Evolutionary conservation across 2,888 invertebrate species (phyloP), one percentile per base, ranked within the genome.

Genomic region (Cryptophagus acutangulus): DNA sequence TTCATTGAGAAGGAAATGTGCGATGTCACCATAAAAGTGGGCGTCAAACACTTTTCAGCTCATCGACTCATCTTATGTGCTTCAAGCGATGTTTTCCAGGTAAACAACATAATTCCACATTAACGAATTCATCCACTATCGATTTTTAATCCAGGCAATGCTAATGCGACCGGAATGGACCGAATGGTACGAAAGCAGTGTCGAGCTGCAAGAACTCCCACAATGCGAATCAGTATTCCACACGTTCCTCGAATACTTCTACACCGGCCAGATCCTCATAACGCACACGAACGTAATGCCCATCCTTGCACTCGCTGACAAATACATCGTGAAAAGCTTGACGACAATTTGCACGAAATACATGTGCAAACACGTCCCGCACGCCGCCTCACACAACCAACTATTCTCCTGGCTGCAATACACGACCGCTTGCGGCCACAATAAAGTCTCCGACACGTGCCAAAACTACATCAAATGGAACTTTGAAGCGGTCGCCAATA

Each of bases 1-100:
- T 92, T 89, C 67, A 83, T 84, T 0, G 88, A 90, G 51, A 82
- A 86, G 57, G 71, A 90, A 57, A 87, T 95, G 85, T 90, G 89
- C 57, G 95, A 95, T 67, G 81, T 95, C 38, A 81, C 81, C 25
- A 70, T 95, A 29, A 81, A 87, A 45, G 92, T 95, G 16, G 88
- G 86, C 2, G 82, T 83, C 2, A 77, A 81, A 31, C 81, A 83
- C 42, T 93, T 87, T 70, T 86, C 89, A 0, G 88, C 91, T 1
- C 95, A 95, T 70, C 78, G 91, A 45, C 79, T 95, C 4, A 92
- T 95, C 57, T 75, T 95, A 2, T 92, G 92, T 70, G 90, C 92
- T 39, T 90, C 88, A 53, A 93, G 93, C 69, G 94, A 94, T 72
- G 94, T 95, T 33, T 94, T 95, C 66, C 90, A 91, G 75, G 91